Evolutionary conservation across 1,140 invertebrate species (phyloP), one percentile per base, ranked within the genome.

Genomic region (Brachionus rubens): DNA sequence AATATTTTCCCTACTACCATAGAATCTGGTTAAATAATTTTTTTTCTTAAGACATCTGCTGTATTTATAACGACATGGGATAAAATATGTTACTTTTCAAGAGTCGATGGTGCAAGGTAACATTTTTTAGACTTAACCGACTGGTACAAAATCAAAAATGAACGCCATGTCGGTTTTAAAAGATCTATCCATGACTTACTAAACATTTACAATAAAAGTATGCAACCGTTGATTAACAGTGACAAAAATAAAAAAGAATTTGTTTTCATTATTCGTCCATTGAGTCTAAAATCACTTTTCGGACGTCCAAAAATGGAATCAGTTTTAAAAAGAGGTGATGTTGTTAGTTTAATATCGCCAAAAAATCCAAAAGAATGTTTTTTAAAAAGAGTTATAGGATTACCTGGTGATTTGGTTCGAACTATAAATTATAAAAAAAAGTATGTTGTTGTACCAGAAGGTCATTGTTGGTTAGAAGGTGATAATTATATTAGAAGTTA

Each of bases 281-380:
- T 65, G 3, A 65, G 59, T n/a, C 24, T 65, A 1, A 41, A 24
- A 3, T 41, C 59, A 0, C 12, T 65, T 26, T 26, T 54, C 28
- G 68, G 68, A 9, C 14, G 36, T 30, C 68, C 46, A 2, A 14
- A 30, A 12, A 30, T 72, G 19, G 68, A 72, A 54, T 24, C 3
- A 2, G 33, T 50, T 40, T 21, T 72, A 21, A 16, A 76, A 56
- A 36, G 72, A 56, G 72, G 72, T 2, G 72, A 76, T 47, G 46
- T 76, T 26, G 46, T 76, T 9, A 46, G 40, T n/a, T n/a, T 76
- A 28, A 62, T 56, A n/a, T 76, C 48, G 19, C 72, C 72, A 10
- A 54, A 46, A 76, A 76, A 76, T 59, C 48, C 48, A 59, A 76
- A 76, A 54, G 48, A 56, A 54, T 56, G 52, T 12, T 76, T 76